phyloP scores from a whole-genome alignment of 2,888 invertebrate genomes.

The Anarsia innoxiella region DNA sequence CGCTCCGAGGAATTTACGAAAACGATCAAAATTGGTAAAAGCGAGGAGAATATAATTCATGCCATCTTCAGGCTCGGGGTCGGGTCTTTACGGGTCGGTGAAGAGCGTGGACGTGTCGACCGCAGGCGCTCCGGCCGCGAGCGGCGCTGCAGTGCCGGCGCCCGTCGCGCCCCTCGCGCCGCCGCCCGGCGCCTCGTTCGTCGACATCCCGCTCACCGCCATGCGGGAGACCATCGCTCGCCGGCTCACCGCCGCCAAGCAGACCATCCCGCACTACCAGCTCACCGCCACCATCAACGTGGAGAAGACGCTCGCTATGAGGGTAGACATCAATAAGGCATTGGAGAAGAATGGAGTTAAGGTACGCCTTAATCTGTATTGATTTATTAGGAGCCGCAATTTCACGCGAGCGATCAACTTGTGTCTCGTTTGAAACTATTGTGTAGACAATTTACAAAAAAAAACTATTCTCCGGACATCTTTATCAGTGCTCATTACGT shows the following conservation, averaged over 20 bases:
- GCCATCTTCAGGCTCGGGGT: constrained; percentile 76
- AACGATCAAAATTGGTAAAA: too few species aligned
- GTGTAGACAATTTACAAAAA: too few species aligned
- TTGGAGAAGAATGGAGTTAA: constrained; percentile 81
- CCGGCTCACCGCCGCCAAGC: constrained; percentile 90
- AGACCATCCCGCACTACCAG: constrained; percentile 98
- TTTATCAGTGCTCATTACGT: too few species aligned
- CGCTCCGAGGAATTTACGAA: too few species aligned
- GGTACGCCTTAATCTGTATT: constrained; percentile 29
- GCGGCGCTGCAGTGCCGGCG: constrained; percentile 29
- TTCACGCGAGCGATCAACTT: too few species aligned
- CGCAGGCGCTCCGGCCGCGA: constrained; percentile 24
- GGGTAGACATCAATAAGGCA: constrained; percentile 85
- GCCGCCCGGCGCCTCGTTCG: constrained; percentile 70
- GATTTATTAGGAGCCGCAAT: too few species aligned
- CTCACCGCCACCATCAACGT: constrained; percentile 89
- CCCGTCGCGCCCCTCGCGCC: constrained; percentile 46
- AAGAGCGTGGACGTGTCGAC: constrained; percentile 84
- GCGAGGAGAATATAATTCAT: too few species aligned
- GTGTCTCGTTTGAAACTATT: too few species aligned
- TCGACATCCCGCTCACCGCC: constrained; percentile 88
- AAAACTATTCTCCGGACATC: too few species aligned
- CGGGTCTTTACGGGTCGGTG: constrained; percentile 89
- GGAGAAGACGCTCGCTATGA: constrained; percentile 84
- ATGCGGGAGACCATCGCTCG: constrained; percentile 93